Conservation (phyloP, 2,113 vertebrate genomes). For the Neodon shergylaensis region DNA sequence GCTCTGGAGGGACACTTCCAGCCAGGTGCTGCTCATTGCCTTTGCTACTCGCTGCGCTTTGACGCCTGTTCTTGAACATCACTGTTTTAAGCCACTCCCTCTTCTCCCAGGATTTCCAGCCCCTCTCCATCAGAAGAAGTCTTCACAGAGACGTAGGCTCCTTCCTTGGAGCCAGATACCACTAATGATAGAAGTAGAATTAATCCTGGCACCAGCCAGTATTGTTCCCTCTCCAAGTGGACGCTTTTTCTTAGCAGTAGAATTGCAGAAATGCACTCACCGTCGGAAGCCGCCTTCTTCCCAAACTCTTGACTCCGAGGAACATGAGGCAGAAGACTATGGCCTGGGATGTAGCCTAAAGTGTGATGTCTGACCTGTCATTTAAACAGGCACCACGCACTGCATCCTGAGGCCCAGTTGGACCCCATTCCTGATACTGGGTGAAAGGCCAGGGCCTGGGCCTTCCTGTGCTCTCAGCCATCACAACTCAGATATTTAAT, state of each 20-base stretch:
- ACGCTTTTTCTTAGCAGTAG: not conserved
- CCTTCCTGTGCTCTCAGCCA: not conserved
- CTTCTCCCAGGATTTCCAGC: not conserved
- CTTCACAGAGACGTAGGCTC: not conserved
- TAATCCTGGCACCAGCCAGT: not conserved
- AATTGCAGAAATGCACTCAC: not conserved
- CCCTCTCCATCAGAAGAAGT: constrained; percentile 14
- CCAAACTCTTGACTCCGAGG: not conserved
- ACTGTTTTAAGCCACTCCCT: not conserved
- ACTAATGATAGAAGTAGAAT: not conserved
- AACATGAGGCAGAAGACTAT: not conserved
- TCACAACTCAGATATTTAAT: not conserved
- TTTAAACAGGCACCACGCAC: not conserved
- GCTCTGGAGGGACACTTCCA: not conserved
- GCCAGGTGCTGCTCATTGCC: not conserved
- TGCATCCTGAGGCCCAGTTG: not conserved
- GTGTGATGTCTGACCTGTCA: not conserved
- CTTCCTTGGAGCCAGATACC: not conserved
- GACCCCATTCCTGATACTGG: not conserved
- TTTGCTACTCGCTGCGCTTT: not conserved
- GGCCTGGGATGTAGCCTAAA: not conserved
- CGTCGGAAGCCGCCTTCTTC: not conserved
- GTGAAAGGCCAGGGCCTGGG: not conserved
- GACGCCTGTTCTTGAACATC: constrained; percentile 17
- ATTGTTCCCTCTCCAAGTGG: not conserved